These are phyloP conservation scores for Spea bombifrons DNA, from an alignment of 2,113 vertebrate genomes.

Conservation along the genomic window DNA sequence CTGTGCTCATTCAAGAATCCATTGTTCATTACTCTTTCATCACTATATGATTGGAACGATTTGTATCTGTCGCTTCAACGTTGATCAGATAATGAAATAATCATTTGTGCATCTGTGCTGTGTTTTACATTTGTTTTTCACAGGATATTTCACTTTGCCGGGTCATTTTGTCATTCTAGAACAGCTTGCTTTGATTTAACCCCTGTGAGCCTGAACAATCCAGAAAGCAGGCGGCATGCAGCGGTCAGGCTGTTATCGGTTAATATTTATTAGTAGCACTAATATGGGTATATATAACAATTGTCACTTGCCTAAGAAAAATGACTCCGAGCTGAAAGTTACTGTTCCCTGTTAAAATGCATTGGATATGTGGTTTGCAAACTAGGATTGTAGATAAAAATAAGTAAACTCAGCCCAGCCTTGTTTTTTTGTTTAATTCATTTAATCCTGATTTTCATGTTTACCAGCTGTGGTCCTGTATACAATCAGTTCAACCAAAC, in stretches of 20 bases:
- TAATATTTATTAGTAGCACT: not conserved
- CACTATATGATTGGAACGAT: slow-evolving; percentile 69
- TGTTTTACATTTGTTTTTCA: slow-evolving; percentile 68
- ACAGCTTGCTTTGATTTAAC: slow-evolving; percentile 51
- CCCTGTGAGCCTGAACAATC: not conserved
- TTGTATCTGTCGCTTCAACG: slow-evolving; percentile 72
- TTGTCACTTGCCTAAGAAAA: slow-evolving; percentile 40
- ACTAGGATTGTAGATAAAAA: too few relatives aligned
- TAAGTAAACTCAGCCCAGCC: too few relatives aligned
- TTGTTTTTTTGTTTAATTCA: too few relatives aligned
- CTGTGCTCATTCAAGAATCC: slow-evolving; percentile 65
- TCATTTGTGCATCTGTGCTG: slow-evolving; percentile 67
- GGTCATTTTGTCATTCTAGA: slow-evolving; percentile 65
- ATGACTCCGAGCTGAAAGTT: too few relatives aligned
- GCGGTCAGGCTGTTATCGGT: not conserved
- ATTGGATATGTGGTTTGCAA: too few relatives aligned
- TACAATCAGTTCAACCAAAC: too few relatives aligned
- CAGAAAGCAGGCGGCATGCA: not conserved
- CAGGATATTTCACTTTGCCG: slow-evolving; percentile 60
- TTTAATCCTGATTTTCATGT: too few relatives aligned
- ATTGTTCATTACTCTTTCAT: slow-evolving; percentile 75
- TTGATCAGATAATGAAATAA: slow-evolving; percentile 75
- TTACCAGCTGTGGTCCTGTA: too few relatives aligned
- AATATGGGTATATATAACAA: slow-evolving; percentile 49
- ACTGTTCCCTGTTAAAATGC: too few relatives aligned